A percentile compares a stretch with the other conserved stretches of the same genome.
These are phyloP conservation scores for Corbicula japonica DNA, from an alignment of 2,888 invertebrate genomes.

Conservation along the genomic window DNA sequence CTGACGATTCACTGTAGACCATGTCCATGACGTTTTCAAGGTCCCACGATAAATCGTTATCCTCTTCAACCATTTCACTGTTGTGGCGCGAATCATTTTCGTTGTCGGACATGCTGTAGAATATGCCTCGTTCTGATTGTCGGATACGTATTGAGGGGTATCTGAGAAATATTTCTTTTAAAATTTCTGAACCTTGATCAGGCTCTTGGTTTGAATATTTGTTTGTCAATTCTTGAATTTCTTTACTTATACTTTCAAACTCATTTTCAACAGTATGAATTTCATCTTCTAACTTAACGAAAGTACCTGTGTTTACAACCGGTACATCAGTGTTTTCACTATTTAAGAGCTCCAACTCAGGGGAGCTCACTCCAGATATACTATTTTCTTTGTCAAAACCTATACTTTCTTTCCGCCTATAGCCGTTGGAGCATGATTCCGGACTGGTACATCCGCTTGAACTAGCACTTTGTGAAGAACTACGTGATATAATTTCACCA, in stretches of 20 bases:
- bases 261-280: constrained; percentile 80
- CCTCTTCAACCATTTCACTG: constrained; percentile 38
- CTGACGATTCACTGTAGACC: constrained; percentile 59
- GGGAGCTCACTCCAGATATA: constrained; percentile 65
- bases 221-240: constrained; percentile 74
- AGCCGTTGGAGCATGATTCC: constrained; percentile 52
- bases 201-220: constrained; percentile 44
- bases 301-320: constrained; percentile 68
- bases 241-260: constrained; percentile 77
- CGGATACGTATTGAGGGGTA: constrained; percentile 66
- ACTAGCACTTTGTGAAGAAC: constrained; percentile 38
- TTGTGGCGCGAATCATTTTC: constrained; percentile 25
- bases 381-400: constrained; percentile 71
- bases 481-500: constrained; percentile 67
- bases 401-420: constrained; percentile 63
- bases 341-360: constrained; percentile 71
- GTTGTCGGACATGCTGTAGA: constrained; percentile 42
- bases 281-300: constrained; percentile 75
- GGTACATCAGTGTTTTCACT: constrained; percentile 61
- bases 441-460: constrained; percentile 70
- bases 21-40: constrained; percentile 66
- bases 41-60: constrained; percentile 79
- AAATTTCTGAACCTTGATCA: constrained; percentile 53
- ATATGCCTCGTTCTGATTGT: constrained; percentile 52
- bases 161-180: constrained; percentile 56